Evolutionary conservation across 2,888 invertebrate species (phyloP).

Genomic region (Onchidella celtica): DNA sequence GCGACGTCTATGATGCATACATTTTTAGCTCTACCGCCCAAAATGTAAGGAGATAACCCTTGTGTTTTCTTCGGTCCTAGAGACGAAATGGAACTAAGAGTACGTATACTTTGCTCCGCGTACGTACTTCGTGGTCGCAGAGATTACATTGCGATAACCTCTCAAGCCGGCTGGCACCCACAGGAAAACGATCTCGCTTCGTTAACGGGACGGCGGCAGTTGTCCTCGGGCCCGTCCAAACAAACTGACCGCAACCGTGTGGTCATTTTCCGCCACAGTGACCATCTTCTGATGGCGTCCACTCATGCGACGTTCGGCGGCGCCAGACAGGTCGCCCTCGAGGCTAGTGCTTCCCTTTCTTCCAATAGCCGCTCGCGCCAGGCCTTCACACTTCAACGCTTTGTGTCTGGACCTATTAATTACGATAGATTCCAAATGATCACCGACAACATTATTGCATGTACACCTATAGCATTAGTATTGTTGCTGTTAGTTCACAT

Average conservation of each 20-base stretch:
- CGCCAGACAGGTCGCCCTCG: not conserved
- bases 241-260: constrained; percentile 25
- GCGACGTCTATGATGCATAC: too few relatives aligned
- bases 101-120: not conserved
- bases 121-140: not conserved
- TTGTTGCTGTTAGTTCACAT: not conserved
- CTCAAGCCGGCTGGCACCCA: not conserved
- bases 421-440: not conserved
- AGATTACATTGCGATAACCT: not conserved
- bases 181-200: not conserved
- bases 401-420: not conserved
- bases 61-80: not conserved
- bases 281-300: constrained; percentile 6
- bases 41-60: too few relatives aligned
- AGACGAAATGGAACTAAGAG: not conserved
- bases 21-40: too few relatives aligned
- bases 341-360: not conserved
- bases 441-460: not conserved
- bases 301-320: constrained; percentile 8
- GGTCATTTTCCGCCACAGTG: constrained; percentile 31
- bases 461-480: not conserved
- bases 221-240: constrained; percentile 9
- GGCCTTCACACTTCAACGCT: not conserved
- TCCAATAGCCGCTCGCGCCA: not conserved
- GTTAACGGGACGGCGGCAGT: not conserved